Evolutionary conservation across 2,888 invertebrate species (phyloP), one percentile per base, ranked within the genome.

Genomic region (Hypolimnas misippus): DNA sequence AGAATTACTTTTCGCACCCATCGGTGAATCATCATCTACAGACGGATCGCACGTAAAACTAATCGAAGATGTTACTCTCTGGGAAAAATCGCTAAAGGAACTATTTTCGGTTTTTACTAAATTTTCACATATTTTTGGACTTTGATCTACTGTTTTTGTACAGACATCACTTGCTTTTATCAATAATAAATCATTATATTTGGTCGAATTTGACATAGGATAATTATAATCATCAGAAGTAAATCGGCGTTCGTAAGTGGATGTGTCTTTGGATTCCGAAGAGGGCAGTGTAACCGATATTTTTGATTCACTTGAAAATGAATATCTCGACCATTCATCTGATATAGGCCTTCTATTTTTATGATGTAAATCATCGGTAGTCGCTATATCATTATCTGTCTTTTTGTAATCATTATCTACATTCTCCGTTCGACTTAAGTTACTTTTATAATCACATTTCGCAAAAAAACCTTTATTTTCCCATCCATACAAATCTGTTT

Each of bases 1-100:
- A 60, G 92, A 93, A 72, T 92, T 93, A 75, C 86, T 92, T 70
- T 92, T 92, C 59, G 85, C 87, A 66, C 88, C 90, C 55, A 82
- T 87, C 10, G 87, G 88, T 5, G 91, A 92, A 73, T 91, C 90
- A 49, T 92, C 92, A 56, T 92, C 92, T 52, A 77, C 80, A 42
- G 92, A 92, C 57, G 87, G 87, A 72, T 93, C 92, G 64, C 89
- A 92, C 35, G 92, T 92, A 72, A 92, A 92, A 73, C 92, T 92
- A 76, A 93, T 89, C 56, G 92, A 93, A 58, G 92, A 92, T 69
- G 92, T 92, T 50, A 92, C 90, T 74, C 87, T 80, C 74, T 90
- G 86, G 75, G 91, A 82, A 78, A 93, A 89, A 73, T 93, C 92
- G 77, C 91, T 92, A 73, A 82, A 86, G 83, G 91, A 91, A 84